Evolutionary conservation across 2,888 invertebrate species (phyloP), one percentile per base, ranked within the genome.

Genomic region (Macaria notata): DNA sequence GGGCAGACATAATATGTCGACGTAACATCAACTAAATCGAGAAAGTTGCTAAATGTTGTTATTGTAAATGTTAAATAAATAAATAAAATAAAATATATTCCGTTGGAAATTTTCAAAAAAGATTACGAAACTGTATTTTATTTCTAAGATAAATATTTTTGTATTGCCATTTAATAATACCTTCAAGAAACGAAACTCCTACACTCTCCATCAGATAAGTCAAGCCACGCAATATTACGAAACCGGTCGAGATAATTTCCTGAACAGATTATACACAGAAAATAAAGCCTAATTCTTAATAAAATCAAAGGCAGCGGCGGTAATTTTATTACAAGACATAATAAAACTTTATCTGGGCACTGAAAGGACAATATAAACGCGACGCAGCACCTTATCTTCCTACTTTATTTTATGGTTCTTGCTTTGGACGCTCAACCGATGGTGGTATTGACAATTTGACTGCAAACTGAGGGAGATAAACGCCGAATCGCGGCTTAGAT

Each of bases 291-390:
- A 72, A 75, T 75, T 74, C 76, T 73, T 73, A 75, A 68, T 71
- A 75, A 76, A 77, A 78, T 79, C 78, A 78, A 78, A 78, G 73
- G 71, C 51, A 61, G 56, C 62, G 62, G 49, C 55, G 56, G 61
- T 64, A 64, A 65, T 64, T 65, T 70, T 77, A 78, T 77, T 76
- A 78, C 73, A 71, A 74, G 71, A 64, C 72, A 73, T 78, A 77
- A 64, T 66, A 84, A 83, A 83, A 84, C 71, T 83, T 83, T 81
- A 86, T 86, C 85, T 80, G 75, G 77, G 78, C 73, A 74, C 74
- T 78, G 65, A 71, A 72, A 72, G 75, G 54, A 48, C 54, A 41
- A 51, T 55, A 45, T 49, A 49, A 46, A 49, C 31, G 6, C 31
- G 7, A 38, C 54, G 39, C 59, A 55, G 59, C 30, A 48, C 8